Evolutionary conservation across 1,140 invertebrate genomes (phyloP).

Genomic region (Apocrypta bakeri): DNA sequence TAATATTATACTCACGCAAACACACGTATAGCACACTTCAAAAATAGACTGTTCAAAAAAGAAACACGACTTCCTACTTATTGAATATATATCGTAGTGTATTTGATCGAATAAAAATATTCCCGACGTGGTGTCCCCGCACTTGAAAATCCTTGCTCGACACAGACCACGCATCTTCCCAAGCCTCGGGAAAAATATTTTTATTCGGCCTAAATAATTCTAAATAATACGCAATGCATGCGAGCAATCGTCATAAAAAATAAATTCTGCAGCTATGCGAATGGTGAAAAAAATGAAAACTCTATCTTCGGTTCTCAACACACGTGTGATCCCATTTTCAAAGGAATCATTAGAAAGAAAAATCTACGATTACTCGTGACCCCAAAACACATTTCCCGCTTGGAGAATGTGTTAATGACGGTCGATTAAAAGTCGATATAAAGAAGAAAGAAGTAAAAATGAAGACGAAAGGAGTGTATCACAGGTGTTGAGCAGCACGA

Average conservation of each 20-base stretch:
- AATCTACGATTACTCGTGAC: not conserved
- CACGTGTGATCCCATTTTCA: not conserved
- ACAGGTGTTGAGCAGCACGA: constrained; percentile 4
- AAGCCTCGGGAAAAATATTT: not conserved
- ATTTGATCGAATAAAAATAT: not conserved
- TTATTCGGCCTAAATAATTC: not conserved
- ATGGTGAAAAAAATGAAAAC: not conserved
- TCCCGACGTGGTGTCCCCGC: not conserved
- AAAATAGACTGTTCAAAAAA: not conserved
- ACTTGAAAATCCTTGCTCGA: too few species aligned
- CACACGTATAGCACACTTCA: not conserved
- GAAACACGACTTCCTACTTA: not conserved
- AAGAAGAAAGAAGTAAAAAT: too few species aligned
- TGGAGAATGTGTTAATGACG: too few species aligned
- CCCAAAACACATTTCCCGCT: not conserved
- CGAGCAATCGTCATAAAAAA: not conserved
- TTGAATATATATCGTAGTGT: not conserved
- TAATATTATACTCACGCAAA: not conserved
- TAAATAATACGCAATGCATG: not conserved
- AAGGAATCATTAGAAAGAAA: not conserved
- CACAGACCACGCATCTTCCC: too few species aligned
- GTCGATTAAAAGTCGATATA: too few species aligned
- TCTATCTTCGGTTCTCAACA: not conserved
- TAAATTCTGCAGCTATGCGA: not conserved
- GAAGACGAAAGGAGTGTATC: too few species aligned